Evolutionary conservation across 2,113 vertebrate species (phyloP), one percentile per base, ranked within the genome.

Genomic region (Poeciliopsis retropinna): DNA sequence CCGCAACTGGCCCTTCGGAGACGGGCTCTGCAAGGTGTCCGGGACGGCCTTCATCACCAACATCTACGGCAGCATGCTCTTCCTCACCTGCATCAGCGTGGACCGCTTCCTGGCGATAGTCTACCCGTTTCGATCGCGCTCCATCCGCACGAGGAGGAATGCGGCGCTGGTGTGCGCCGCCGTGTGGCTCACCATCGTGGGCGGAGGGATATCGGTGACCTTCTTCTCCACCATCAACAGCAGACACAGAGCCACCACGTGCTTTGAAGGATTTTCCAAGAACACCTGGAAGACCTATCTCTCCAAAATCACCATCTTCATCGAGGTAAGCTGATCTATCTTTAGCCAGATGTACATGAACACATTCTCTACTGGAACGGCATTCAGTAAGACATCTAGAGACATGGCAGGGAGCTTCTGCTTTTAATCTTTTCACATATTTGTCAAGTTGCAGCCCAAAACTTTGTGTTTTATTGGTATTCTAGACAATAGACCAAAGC

Each of bases 251-350:
- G 96, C 95, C 79, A 99, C 96, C 3, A 96, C 97, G 1, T 99
- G 98, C 64, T 99, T 99, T 0, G 97, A 99, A 79, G 97, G 98
- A 14, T 99, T 99, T 89, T 99, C 98, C 75, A 97, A 98, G 87
- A 94, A 93, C 65, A 97, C 97, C 72, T 99, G 98, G 98, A 98
- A 94, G 93, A 98, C 95, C 60, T 99, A 99, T 71, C 90, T 99
- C 80, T 99, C 98, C 19, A 98, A 98, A 93, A 99, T 99, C 88
- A 99, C 98, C 67, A 98, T 99, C 90, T 99, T 99, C 89, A 99
- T 99, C 47, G 98, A 99, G 94, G 95, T 99, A 32, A 81, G 88
- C 65, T 2, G 10, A 60, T 10, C 47, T 54, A 14, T 5, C 4
- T 7, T 54, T 6, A 7, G 19, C 22, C 47, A 54, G 22, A 57